Evolutionary conservation across 2,888 invertebrate genomes (phyloP), one percentile per base, ranked within the genome.

Genomic region (Xiphydria camelus): DNA sequence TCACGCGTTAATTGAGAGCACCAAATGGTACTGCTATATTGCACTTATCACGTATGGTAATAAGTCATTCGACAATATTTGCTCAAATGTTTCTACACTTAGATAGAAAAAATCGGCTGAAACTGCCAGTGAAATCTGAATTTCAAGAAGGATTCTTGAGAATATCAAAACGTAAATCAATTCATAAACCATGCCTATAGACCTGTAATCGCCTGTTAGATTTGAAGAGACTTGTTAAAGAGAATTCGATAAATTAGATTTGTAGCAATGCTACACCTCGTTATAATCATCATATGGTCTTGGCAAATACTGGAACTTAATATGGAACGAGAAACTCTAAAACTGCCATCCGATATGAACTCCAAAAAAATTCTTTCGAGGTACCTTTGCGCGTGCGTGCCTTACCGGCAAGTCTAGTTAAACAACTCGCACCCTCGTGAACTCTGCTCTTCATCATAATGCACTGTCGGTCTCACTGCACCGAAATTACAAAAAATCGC

Each of bases 51-150:
- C 53, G 51, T 56, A 58, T 53, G 61, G 53, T 51, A 47, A 29
- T 52, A 57, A 62, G 54, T 53, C 57, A 57, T 64, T 45, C 34
- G 53, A 58, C 51, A 55, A 62, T 67, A 68, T 70, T 70, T 69
- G 51, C 55, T 63, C 61, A 68, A 66, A 60, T 64, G 63, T 61
- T 56, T 31, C 40, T 29, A 21, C 12, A 25, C 40, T 9, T 10
- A 18, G 20, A 33, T 33, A 17, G n/a, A 6, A 5, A 43, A 26
- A 18, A 39, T 10, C 12, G 3, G n/a, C 23, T 18, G 17, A 34
- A 19, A 3, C 36, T 4, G 6, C 21, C 14, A 26, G 7, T 26
- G 5, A 10, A 26, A 10, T 26, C 5, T 26, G 12, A 3, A 26
- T 14, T 6, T 14, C 2, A 26, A 26, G 10, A 26, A 26, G 5